Conservation (phyloP, 1,140 invertebrate genomes). For the Sitophilus oryzae region DNA sequence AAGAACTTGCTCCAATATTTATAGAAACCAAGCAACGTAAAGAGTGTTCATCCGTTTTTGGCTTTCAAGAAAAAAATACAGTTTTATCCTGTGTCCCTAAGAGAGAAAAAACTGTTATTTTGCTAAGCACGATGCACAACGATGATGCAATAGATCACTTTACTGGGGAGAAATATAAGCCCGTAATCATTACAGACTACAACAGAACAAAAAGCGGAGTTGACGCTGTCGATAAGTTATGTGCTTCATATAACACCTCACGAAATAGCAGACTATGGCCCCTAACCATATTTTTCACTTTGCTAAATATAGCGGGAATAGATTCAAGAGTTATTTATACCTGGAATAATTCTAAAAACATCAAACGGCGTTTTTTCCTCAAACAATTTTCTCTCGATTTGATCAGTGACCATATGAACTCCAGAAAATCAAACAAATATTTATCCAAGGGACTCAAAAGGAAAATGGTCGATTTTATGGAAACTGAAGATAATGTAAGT, state of each 20-base stretch:
- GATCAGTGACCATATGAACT: too few species aligned
- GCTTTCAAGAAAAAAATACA: not conserved
- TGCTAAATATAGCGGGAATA: not conserved
- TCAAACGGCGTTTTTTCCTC: too few species aligned
- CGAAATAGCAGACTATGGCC: not conserved
- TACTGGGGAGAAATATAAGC: not conserved
- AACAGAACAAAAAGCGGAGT: not conserved
- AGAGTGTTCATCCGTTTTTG: not conserved
- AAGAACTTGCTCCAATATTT: not conserved
- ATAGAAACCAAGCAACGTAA: not conserved
- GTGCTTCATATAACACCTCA: not conserved
- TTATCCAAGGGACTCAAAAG: too few species aligned
- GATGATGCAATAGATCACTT: not conserved
- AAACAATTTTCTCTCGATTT: too few species aligned
- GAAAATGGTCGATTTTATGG: too few species aligned
- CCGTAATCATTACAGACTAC: not conserved
- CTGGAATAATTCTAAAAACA: not conserved
- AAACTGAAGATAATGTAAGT: too few species aligned
- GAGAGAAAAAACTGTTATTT: not conserved
- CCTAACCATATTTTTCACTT: not conserved
- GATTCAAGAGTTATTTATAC: not conserved
- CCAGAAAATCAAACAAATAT: too few species aligned
- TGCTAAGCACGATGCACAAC: not conserved
- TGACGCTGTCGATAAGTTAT: not conserved
- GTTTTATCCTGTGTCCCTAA: not conserved